phyloP scores from a whole-genome alignment of 2,113 vertebrate species.

The Atherinomorus stipes region DNA sequence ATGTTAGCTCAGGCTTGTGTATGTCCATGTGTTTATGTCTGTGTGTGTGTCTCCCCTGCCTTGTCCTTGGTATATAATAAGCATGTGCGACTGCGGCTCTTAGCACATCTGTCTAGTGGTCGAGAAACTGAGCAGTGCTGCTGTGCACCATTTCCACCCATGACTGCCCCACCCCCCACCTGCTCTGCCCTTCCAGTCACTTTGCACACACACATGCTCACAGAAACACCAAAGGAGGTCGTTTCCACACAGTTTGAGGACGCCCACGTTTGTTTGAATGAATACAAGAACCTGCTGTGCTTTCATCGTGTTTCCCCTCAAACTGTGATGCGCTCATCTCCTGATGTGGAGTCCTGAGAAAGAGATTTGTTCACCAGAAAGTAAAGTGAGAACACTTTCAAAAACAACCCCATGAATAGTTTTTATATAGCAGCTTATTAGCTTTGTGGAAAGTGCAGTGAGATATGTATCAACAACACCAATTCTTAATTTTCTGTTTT shows the following conservation, averaged over 20 bases:
- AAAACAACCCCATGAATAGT: neutral
- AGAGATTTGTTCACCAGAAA: neutral
- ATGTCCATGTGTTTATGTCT: slow-evolving; percentile 5
- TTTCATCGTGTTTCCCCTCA: slow-evolving; percentile 28
- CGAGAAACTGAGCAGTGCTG: slow-evolving; percentile 45
- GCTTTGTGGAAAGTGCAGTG: neutral
- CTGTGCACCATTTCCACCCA: slow-evolving; percentile 62
- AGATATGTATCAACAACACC: no score
- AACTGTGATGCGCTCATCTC: slow-evolving; percentile 15
- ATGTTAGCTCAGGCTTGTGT: slow-evolving; percentile 15
- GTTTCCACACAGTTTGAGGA: slow-evolving; percentile 61
- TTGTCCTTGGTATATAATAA: slow-evolving; percentile 64
- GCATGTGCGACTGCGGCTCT: slow-evolving; percentile 65
- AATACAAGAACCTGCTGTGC: slow-evolving; percentile 58
- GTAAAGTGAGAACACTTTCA: neutral
- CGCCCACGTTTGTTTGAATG: slow-evolving; percentile 67
- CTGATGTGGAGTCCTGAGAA: neutral
- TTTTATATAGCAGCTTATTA: neutral
- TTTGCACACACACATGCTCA: slow-evolving; percentile 26
- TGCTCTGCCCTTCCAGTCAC: slow-evolving; percentile 51
- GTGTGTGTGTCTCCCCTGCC: slow-evolving; percentile 18
- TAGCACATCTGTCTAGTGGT: slow-evolving; percentile 71
- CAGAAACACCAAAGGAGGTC: slow-evolving; percentile 56
- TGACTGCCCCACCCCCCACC: slow-evolving; percentile 65
- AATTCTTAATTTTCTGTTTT: neutral